Evolutionary conservation across 2,888 invertebrate species (phyloP).

Genomic region (Tetramorium bicarinatum): DNA sequence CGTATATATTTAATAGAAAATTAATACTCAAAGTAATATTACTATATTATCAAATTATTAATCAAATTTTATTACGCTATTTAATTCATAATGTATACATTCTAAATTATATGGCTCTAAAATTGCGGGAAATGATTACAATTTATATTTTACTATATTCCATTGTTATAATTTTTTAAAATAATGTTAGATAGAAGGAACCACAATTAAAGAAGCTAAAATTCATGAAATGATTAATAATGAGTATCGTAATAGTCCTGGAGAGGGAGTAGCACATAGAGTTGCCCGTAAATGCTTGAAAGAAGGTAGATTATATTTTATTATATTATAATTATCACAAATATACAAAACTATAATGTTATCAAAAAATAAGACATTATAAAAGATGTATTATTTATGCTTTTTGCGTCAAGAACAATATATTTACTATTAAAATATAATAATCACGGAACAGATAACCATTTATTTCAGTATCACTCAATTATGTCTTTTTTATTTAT

Average conservation of each 20-base stretch:
- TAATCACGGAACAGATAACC: background rate
- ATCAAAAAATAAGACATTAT: background rate
- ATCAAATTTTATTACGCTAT: background rate
- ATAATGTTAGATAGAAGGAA: constrained; percentile 4
- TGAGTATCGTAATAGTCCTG: no score
- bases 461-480: background rate
- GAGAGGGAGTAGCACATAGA: accelerated
- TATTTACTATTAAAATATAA: background rate
- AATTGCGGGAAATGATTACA: background rate
- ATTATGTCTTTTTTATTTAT: constrained; percentile 15
- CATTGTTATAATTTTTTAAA: background rate
- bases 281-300: background rate
- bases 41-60: background rate
- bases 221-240: accelerated
- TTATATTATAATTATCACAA: background rate
- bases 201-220: background rate
- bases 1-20: background rate
- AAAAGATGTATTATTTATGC: no score
- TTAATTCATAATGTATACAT: background rate
- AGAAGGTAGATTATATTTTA: background rate
- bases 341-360: background rate
- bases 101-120: background rate
- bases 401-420: background rate
- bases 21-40: background rate
- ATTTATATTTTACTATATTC: background rate